A percentile compares a stretch with the other conserved stretches of the same genome.
phyloP scores from a whole-genome alignment of 2,888 invertebrate species.

The Isoperla grammatica region DNA sequence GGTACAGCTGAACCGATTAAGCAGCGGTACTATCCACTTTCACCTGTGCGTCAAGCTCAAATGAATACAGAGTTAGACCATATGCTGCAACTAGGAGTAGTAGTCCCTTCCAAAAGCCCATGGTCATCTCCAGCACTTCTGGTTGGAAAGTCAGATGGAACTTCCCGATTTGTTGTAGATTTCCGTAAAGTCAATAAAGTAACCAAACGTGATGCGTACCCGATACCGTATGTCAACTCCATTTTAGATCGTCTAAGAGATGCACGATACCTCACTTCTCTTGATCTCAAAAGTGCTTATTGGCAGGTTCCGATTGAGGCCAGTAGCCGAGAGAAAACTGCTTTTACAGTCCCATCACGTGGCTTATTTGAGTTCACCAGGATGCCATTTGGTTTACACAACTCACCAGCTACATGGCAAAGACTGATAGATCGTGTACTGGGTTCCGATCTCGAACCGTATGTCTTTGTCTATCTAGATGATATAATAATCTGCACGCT shows the following conservation, averaged over 20 bases:
- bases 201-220: conserved; percentile 37
- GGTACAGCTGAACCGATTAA: conserved; percentile 24
- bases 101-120: conserved; percentile 37
- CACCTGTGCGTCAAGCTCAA: conserved; percentile 21
- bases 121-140: conserved; percentile 37
- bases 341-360: conserved; percentile 36
- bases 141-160: conserved; percentile 34
- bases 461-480: conserved; percentile 32
- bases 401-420: conserved; percentile 36
- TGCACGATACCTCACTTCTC: conserved; percentile 36
- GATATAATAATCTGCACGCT: conserved; percentile 37
- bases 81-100: conserved; percentile 36
- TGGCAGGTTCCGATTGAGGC: conserved; percentile 34
- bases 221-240: conserved; percentile 35
- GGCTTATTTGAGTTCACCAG: conserved; percentile 43
- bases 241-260: conserved; percentile 36
- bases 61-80: conserved; percentile 35
- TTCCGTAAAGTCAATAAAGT: conserved; percentile 37
- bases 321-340: conserved; percentile 33
- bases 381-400: conserved; percentile 42
- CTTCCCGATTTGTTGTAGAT: conserved; percentile 37
- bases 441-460: conserved; percentile 34
- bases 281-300: conserved; percentile 37
- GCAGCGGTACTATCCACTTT: conserved; percentile 29
- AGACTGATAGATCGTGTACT: conserved; percentile 35